Percentiles rank a stretch among this genome's conserved stretches.
phyloP scores from a whole-genome alignment of 2,113 vertebrate genomes.

The Tricholaema leucomelas region DNA sequence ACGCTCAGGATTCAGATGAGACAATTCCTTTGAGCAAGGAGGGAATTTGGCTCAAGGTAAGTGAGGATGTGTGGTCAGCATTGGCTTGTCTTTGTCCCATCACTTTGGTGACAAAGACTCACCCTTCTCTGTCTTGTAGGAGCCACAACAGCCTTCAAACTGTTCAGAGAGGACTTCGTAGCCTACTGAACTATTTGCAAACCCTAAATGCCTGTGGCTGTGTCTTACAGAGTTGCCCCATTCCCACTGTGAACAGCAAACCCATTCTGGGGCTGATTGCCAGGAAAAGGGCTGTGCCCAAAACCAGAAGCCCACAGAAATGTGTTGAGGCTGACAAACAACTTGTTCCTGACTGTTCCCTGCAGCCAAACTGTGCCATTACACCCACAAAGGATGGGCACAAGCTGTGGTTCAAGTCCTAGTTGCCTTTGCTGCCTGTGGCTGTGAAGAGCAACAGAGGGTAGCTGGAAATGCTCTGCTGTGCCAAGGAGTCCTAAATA shows the following conservation, averaged over 20 bases:
- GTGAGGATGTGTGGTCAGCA: neutral
- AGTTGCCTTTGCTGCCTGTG: neutral
- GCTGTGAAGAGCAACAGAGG: neutral
- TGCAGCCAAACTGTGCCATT: neutral
- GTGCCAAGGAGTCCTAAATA: neutral
- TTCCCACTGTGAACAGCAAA: neutral
- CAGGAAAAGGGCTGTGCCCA: neutral
- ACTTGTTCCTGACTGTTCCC: neutral
- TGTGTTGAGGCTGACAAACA: neutral
- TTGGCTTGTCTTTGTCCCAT: neutral
- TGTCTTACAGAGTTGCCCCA: neutral
- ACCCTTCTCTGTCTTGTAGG: neutral
- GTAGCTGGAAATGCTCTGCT: neutral
- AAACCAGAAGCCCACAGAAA: conserved; percentile 1
- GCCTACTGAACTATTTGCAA: neutral
- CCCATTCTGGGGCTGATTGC: neutral
- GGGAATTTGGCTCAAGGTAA: conserved; percentile 88
- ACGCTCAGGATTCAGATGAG: conserved; percentile 49
- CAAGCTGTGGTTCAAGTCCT: neutral
- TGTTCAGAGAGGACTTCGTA: neutral
- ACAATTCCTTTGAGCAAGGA: neutral
- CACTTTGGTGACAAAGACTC: neutral
- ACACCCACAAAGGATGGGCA: neutral
- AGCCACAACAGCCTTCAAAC: neutral
- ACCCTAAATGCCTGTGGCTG: neutral